These are phyloP conservation scores for Panagrolaimus sp. DNA, from an alignment of 1,140 invertebrate species.

Conservation along the genomic window DNA sequence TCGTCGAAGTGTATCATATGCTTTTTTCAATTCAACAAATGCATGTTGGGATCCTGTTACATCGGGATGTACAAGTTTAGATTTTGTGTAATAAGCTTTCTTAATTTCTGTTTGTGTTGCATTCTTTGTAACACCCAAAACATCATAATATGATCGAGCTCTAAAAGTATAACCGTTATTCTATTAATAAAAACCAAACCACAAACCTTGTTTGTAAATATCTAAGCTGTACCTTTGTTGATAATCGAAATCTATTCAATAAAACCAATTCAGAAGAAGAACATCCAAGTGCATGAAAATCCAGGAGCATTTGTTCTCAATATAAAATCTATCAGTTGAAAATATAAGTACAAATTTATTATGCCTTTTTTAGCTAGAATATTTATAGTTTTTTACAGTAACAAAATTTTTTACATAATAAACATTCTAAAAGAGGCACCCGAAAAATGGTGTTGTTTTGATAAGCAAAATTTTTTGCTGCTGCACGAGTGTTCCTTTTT, in stretches of 20 bases:
- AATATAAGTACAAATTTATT: not conserved
- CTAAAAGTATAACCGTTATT: not conserved
- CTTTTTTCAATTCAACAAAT: slow-evolving; percentile 24
- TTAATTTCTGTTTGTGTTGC: slow-evolving; percentile 26
- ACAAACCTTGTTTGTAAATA: not conserved
- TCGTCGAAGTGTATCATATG: slow-evolving; percentile 18
- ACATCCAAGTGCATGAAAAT: not conserved
- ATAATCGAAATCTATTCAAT: not conserved
- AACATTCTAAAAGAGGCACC: not conserved
- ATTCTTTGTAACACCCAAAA: slow-evolving; percentile 16
- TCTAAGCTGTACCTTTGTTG: not conserved
- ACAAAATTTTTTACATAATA: not conserved
- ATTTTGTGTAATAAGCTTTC: slow-evolving; percentile 25
- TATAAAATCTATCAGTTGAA: not conserved
- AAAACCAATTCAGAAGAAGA: not conserved
- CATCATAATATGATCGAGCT: slow-evolving; percentile 18
- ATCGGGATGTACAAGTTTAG: slow-evolving; percentile 17
- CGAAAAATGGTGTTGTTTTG: too few species aligned
- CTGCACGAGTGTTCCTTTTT: too few species aligned
- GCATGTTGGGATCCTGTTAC: not conserved
- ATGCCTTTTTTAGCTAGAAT: not conserved
- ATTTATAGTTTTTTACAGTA: not conserved
- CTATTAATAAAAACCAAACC: not conserved
- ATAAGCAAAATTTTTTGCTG: too few species aligned
- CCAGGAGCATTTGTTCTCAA: not conserved